A percentile compares a stretch with the other conserved stretches of the same genome.
Conservation (phyloP, 2,113 vertebrate species). For the Leuciscus idus region DNA sequence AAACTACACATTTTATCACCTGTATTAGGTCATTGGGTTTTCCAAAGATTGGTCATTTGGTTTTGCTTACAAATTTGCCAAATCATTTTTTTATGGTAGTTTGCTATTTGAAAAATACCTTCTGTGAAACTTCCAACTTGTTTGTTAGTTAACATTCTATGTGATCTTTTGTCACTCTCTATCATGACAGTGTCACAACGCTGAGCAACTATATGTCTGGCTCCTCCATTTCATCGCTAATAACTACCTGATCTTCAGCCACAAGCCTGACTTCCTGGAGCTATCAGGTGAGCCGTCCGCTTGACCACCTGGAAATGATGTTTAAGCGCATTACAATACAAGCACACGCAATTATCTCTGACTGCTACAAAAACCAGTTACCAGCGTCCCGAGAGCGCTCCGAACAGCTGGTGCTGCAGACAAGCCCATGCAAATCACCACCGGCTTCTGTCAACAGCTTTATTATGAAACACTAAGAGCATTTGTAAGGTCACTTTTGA, state of each 20-base stretch:
- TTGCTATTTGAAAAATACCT: neutral
- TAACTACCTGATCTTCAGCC: constrained; percentile 98
- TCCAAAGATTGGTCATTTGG: neutral
- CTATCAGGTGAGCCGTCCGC: constrained; percentile 86
- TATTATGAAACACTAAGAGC: constrained; percentile 11
- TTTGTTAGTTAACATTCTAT: constrained; percentile 27
- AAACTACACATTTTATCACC: neutral
- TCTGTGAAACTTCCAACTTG: neutral
- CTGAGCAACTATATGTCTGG: constrained; percentile 93
- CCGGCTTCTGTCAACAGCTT: constrained; percentile 8
- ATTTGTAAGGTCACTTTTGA: constrained; percentile 32
- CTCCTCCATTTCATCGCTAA: constrained; percentile 97
- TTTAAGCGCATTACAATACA: constrained; percentile 20
- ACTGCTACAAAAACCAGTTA: neutral
- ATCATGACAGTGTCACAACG: constrained; percentile 88
- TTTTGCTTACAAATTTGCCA: neutral
- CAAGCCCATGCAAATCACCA: constrained; percentile 33
- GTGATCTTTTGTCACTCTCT: constrained; percentile 34
- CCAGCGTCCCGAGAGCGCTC: neutral
- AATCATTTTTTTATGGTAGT: neutral
- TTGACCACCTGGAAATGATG: neutral
- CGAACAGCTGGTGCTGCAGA: constrained; percentile 46
- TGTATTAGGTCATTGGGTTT: neutral
- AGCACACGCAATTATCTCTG: neutral
- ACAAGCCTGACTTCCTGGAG: constrained; percentile 96